A percentile compares a stretch with the other conserved stretches of the same genome.
phyloP scores from a whole-genome alignment of 2,113 vertebrate genomes.

The Phyllopteryx taeniolatus region DNA sequence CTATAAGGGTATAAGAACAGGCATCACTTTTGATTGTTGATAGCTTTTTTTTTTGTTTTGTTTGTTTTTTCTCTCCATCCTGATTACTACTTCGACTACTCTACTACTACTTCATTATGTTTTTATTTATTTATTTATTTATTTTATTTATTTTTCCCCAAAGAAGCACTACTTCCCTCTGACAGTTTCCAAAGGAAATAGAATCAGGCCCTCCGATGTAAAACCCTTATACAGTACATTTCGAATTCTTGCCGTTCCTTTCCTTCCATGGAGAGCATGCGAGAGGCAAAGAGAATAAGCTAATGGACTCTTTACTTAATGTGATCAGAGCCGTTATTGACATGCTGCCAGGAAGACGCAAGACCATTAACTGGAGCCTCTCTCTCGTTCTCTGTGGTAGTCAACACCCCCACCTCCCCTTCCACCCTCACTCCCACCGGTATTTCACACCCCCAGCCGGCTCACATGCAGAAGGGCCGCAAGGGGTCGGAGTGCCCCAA shows the following conservation, averaged over 20 bases:
- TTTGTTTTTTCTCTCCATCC: no score
- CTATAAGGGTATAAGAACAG: no score
- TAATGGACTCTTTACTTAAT: constrained; percentile 99
- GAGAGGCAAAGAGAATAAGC: constrained; percentile 83
- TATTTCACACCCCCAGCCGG: constrained; percentile 48
- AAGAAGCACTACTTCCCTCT: not conserved
- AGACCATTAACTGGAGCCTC: constrained; percentile 92
- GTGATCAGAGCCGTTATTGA: constrained; percentile 99
- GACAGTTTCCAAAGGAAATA: not conserved
- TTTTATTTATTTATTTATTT: no score
- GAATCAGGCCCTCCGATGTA: constrained; percentile 29
- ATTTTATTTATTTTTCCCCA: not conserved
- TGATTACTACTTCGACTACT: no score
- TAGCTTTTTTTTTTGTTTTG: no score
- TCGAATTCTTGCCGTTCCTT: constrained; percentile 67
- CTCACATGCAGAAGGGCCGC: constrained; percentile 32
- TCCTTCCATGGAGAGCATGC: constrained; percentile 73
- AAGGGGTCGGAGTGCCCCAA: constrained; percentile 27
- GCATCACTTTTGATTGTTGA: no score
- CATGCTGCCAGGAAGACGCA: constrained; percentile 97
- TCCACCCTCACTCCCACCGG: constrained; percentile 40
- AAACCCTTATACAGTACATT: constrained; percentile 51
- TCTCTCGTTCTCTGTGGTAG: constrained; percentile 48
- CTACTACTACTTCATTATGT: not conserved
- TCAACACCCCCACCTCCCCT: constrained; percentile 1